These are phyloP conservation scores for Neuroscelio doddi DNA, from an alignment of 2,888 invertebrate genomes.

Conservation along the genomic window DNA sequence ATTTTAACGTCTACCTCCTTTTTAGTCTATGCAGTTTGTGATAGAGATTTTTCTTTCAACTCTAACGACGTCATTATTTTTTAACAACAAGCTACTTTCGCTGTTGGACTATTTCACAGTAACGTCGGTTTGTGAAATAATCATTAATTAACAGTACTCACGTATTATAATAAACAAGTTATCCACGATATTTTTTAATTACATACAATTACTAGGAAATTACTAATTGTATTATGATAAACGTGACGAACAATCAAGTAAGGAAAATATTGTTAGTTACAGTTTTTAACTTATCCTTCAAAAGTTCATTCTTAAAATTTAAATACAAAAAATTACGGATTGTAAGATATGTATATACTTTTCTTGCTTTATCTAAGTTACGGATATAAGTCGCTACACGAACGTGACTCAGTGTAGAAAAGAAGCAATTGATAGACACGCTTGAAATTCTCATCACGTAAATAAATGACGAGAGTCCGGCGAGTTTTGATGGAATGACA, in stretches of 20 bases:
- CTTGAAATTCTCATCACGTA: constrained; percentile 56
- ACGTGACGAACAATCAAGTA: too few relatives aligned
- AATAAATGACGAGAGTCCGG: constrained; percentile 53
- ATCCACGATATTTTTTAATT: too few relatives aligned
- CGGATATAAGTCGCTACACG: constrained; percentile 1
- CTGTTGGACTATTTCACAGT: neutral
- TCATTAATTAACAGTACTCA: neutral
- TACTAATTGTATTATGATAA: too few relatives aligned
- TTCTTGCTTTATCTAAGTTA: constrained; percentile 2
- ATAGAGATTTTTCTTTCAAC: constrained; percentile 8
- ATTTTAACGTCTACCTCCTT: constrained; percentile 8
- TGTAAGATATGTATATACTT: too few relatives aligned
- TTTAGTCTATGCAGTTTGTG: neutral
- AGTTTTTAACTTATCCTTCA: too few relatives aligned
- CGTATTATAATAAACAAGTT: too few relatives aligned
- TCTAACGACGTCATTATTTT: constrained; percentile 12
- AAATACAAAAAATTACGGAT: too few relatives aligned
- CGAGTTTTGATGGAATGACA: constrained; percentile 42
- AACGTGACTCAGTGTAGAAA: constrained; percentile 40
- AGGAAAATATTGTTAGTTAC: too few relatives aligned
- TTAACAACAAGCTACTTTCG: neutral
- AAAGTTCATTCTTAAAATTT: too few relatives aligned
- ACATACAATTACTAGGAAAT: too few relatives aligned
- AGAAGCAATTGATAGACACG: constrained; percentile 22
- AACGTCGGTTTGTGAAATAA: neutral